Evolutionary conservation across 2,888 invertebrate species (phyloP).

Genomic region (Ectemnius lituratus): DNA sequence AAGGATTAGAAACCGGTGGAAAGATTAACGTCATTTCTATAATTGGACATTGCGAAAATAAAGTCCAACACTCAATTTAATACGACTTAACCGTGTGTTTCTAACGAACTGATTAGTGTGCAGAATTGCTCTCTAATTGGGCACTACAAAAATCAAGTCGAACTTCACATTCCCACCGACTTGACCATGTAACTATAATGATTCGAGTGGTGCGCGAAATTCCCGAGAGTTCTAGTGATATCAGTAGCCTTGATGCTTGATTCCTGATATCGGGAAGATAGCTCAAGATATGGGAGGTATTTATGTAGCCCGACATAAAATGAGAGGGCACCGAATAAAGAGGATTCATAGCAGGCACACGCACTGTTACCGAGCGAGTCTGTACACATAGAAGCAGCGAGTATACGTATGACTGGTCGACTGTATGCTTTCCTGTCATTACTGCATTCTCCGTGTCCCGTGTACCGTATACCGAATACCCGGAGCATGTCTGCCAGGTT

Average conservation of each 20-base stretch:
- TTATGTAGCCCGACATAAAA: constrained; percentile 37
- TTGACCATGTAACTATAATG: too few relatives aligned
- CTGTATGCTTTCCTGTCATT: constrained; percentile 46
- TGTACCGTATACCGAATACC: constrained; percentile 67
- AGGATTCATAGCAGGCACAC: constrained; percentile 54
- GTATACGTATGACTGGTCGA: constrained; percentile 66
- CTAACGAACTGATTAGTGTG: too few relatives aligned
- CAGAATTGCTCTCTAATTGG: too few relatives aligned
- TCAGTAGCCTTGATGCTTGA: constrained; percentile 19
- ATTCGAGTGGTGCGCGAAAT: too few relatives aligned
- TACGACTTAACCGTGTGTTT: too few relatives aligned
- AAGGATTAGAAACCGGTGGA: too few relatives aligned
- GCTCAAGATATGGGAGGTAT: constrained; percentile 6
- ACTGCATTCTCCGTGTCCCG: constrained; percentile 64
- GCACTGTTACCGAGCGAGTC: constrained; percentile 59
- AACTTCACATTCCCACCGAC: too few relatives aligned
- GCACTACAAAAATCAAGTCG: too few relatives aligned
- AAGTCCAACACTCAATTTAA: too few relatives aligned
- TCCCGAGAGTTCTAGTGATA: not conserved
- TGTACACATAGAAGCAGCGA: constrained; percentile 43
- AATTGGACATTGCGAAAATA: too few relatives aligned
- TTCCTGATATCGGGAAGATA: constrained; percentile 46
- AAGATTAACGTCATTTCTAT: too few relatives aligned
- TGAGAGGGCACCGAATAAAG: constrained; percentile 68
- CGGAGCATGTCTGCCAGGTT: constrained; percentile 55